phyloP scores from a whole-genome alignment of 1,140 invertebrate species.

The Pseudobourletiella spinata region DNA sequence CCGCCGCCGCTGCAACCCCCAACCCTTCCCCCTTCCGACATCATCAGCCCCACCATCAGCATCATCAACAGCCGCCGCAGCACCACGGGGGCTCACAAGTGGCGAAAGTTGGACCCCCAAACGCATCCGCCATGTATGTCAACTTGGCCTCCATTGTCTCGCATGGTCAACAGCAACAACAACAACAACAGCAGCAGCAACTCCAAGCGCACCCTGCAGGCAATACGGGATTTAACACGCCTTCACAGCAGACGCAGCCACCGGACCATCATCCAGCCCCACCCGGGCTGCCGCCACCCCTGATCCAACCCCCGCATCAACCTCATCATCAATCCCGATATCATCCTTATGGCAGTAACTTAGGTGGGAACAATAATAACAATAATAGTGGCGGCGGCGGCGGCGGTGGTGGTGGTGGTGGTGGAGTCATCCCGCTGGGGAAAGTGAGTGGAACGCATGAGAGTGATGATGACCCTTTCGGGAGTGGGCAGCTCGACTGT shows the following conservation, averaged over 20 bases:
- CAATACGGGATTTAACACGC: too few relatives aligned
- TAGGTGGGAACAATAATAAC: neutral
- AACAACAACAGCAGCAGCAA: too few relatives aligned
- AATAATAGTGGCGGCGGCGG: neutral
- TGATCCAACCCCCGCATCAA: neutral
- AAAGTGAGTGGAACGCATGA: neutral
- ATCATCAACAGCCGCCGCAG: neutral
- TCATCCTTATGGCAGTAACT: constrained; percentile 23
- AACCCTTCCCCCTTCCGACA: constrained; percentile 24
- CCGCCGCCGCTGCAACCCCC: constrained; percentile 9
- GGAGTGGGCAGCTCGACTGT: neutral
- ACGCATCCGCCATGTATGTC: constrained; percentile 19
- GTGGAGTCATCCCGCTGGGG: neutral
- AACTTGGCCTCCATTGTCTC: constrained; percentile 24
- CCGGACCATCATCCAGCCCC: neutral
- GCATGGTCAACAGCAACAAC: constrained; percentile 11
- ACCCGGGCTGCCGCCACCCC: neutral
- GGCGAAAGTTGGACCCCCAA: constrained; percentile 5
- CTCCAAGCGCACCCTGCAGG: too few relatives aligned
- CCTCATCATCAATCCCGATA: constrained; percentile 9
- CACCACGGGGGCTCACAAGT: constrained; percentile 4
- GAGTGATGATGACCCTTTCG: neutral
- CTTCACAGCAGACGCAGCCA: too few relatives aligned
- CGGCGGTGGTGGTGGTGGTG: too few relatives aligned
- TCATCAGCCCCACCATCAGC: constrained; percentile 6